phyloP scores from a whole-genome alignment of 2,888 invertebrate genomes.

The Drosophila flavopinicola region DNA sequence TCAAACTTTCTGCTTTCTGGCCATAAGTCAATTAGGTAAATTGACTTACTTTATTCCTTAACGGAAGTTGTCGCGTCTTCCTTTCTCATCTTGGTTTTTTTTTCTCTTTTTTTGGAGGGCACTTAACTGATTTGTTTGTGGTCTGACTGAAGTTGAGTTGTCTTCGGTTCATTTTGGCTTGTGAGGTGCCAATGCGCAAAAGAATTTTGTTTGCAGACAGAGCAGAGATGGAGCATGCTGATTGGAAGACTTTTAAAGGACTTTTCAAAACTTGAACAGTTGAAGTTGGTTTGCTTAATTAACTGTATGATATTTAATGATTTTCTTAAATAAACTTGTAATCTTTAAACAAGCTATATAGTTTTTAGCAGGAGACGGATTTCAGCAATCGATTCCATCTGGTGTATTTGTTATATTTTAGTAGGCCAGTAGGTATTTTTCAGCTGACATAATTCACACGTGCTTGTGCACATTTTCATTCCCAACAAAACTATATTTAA shows the following conservation, averaged over 20 bases:
- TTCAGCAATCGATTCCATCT: neutral
- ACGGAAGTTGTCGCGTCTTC: slow-evolving; percentile 41
- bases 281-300: slow-evolving; percentile 36
- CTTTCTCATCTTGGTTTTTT: neutral
- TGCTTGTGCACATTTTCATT: slow-evolving; percentile 21
- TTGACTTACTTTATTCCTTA: slow-evolving; percentile 56
- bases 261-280: slow-evolving; percentile 4
- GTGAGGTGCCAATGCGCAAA: slow-evolving; percentile 59
- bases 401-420: neutral
- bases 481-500: slow-evolving; percentile 20
- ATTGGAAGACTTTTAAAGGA: slow-evolving; percentile 39
- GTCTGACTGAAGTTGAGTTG: slow-evolving; percentile 42
- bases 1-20: slow-evolving; percentile 58
- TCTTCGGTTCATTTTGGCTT: slow-evolving; percentile 47
- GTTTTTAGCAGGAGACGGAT: too few relatives aligned
- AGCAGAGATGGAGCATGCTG: slow-evolving; percentile 36
- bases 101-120: slow-evolving; percentile 27
- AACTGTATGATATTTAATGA: slow-evolving; percentile 21
- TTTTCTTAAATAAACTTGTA: neutral
- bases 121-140: slow-evolving; percentile 77
- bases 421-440: slow-evolving; percentile 26
- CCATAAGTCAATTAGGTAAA: slow-evolving; percentile 77
- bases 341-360: neutral
- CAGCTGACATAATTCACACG: slow-evolving; percentile 27
- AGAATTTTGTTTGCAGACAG: slow-evolving; percentile 22